phyloP scores from a whole-genome alignment of 2,113 vertebrate genomes.

The Prionailurus viverrinus region DNA sequence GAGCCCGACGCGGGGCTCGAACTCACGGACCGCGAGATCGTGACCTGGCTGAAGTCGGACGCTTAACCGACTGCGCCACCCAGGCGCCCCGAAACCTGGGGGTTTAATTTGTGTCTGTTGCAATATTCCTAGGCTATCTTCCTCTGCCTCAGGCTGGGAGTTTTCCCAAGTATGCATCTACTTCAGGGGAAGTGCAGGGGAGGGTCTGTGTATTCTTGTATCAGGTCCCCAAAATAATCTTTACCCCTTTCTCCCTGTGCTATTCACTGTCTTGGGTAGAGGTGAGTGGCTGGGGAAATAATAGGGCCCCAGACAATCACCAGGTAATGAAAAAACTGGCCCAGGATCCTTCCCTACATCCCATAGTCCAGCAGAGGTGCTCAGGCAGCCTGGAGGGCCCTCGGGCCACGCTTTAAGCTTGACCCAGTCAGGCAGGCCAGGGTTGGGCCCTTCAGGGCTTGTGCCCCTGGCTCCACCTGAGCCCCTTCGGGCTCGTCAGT shows the following conservation, averaged over 20 bases:
- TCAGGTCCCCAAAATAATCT: constrained; percentile 69
- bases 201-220: constrained; percentile 72
- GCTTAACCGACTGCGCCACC: too few species aligned
- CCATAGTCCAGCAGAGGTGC: constrained; percentile 14
- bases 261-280: constrained; percentile 68
- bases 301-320: constrained; percentile 74
- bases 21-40: too few species aligned
- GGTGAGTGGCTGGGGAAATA: constrained; percentile 73
- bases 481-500: too few species aligned
- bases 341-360: background rate
- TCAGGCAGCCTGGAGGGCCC: too few species aligned
- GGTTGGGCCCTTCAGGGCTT: too few species aligned
- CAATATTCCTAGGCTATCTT: constrained; percentile 56
- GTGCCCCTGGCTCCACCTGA: too few species aligned
- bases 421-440: too few species aligned
- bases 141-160: constrained; percentile 72
- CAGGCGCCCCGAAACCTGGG: background rate
- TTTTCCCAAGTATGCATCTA: constrained; percentile 83
- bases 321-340: constrained; percentile 77
- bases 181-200: constrained; percentile 71
- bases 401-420: accelerated
- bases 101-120: constrained; percentile 73
- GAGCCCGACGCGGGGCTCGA: too few species aligned
- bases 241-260: constrained; percentile 48
- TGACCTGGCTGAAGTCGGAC: too few species aligned